Evolutionary conservation across 2,888 invertebrate species (phyloP), one percentile per base, ranked within the genome.

Genomic region (Copidosoma aretas): DNA sequence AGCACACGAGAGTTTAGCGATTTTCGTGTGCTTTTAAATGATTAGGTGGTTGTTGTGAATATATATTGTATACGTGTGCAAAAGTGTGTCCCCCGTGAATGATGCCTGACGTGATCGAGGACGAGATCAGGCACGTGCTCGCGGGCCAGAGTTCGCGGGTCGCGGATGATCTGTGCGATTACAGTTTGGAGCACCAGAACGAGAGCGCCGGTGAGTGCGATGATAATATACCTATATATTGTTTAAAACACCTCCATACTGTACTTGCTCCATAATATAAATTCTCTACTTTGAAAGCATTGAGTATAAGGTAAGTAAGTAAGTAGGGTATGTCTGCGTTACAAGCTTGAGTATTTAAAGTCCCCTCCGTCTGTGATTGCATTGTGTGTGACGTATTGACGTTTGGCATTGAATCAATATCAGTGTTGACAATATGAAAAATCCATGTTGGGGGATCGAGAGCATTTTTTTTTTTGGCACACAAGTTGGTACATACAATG

Each of bases 121-220:
- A 86, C 52, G 89, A 89, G 82, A 84, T 93, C 74, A 83, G 85
- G 73, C 86, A 84, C 76, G 84, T 93, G 73, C 84, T 95, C 63
- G 87, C 88, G 64, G 93, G 92, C 32, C 85, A 88, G 73, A 84
- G 93, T 61, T 89, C 90, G 73, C 90, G 90, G 61, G 89, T 78
- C 59, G 73, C 75, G 71, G 88, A 91, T 73, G 89, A 91, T 77
- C 88, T 93, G 75, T 93, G 94, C 83, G 95, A 95, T 82, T 94
- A 93, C 82, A 89, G 92, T 14, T 87, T 94, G 64, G 91, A 90
- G 67, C 93, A 93, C 81, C 95, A 94, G 84, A 94, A 93, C 85
- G 91, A 92, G 73, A 92, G 91, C 57, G 89, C 91, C 76, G 87
- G 87, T 87, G 79, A 79, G 71, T 17, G 24, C 2, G 22, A 24